Percentiles rank a stretch among this genome's conserved stretches.
These are phyloP conservation scores for Mormyrus hasselquistii DNA, from an alignment of 2,797 vertebrate species.

Conservation along the genomic window DNA sequence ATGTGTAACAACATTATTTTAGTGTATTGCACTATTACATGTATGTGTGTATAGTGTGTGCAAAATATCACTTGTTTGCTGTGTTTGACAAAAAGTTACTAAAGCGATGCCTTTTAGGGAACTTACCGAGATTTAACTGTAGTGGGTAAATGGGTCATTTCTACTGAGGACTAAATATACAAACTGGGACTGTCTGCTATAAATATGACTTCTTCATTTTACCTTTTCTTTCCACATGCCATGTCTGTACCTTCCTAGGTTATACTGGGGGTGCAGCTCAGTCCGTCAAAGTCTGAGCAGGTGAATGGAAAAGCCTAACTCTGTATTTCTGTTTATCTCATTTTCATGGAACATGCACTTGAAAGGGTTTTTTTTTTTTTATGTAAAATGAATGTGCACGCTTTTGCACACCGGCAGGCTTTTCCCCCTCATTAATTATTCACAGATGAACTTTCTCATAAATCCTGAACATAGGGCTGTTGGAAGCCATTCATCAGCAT, in stretches of 20 bases:
- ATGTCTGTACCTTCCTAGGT: background rate
- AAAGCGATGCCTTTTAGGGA: background rate
- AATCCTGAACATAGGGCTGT: background rate
- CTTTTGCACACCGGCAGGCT: background rate
- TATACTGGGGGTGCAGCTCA: background rate
- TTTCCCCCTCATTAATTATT: background rate
- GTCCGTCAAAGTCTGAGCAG: background rate
- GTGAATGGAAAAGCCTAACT: background rate
- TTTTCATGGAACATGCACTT: background rate
- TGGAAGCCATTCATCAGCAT: background rate
- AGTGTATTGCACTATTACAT: background rate
- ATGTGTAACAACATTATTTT: background rate
- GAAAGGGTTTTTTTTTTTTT: background rate
- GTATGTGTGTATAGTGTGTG: background rate
- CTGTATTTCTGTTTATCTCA: background rate
- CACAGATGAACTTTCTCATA: slow-evolving; percentile 10
- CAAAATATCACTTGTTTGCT: background rate
- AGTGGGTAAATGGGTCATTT: slow-evolving; percentile 14
- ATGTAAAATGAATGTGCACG: background rate
- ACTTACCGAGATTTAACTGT: background rate
- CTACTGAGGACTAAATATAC: slow-evolving; percentile 14
- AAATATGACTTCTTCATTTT: background rate
- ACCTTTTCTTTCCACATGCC: background rate
- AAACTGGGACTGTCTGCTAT: slow-evolving; percentile 19
- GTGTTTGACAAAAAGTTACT: background rate